Evolutionary conservation across 2,113 vertebrate genomes (phyloP), one percentile per base, ranked within the genome.

Genomic region (Oryzias woworae): DNA sequence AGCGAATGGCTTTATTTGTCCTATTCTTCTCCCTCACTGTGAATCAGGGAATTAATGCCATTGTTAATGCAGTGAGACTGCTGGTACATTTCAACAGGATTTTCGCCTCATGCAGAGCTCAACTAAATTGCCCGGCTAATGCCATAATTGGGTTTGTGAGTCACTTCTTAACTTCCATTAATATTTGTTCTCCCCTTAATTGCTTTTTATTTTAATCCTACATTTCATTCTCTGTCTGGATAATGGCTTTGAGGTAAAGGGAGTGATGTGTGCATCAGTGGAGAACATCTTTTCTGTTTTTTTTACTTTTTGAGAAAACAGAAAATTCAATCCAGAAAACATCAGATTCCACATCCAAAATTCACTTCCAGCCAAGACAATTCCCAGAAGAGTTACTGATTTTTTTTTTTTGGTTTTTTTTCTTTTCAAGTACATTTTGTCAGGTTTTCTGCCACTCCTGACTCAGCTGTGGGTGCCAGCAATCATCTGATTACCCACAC

Each of bases 51-150:
- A 84, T 88, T 83, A 87, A 89, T 83, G 78, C 73, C 63, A 83
- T 86, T 89, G 85, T 86, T 88, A 89, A 86, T 83, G 81, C 81
- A 71, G 54, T 73, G 85, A 92, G 90, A 92, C 91, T 84, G 85
- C 87, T 84, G 87, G 84, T 90, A 92, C 93, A 92, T 94, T 94
- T 92, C 93, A 92, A 91, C 78, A 52, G 86, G 85, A 92, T 91
- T 92, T 90, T 90, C 49, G 28, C 54, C 72, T 77, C 62, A 74
- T 55, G 73, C 92, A 82, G 91, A 76, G 71, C 77, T 92, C 92
- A 92, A 93, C 94, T 94, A 92, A 95, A 92, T 93, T 92, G 92
- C 89, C 87, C 88, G 88, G 90, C 92, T 92, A 92, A 94, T 92
- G 92, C 93, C 87, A 88, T 94, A 94, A 93, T 94, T 92, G 90